Base-by-base conservation (phyloP, 2,113 vertebrate genomes). In the Mus spicilegus region DNA sequence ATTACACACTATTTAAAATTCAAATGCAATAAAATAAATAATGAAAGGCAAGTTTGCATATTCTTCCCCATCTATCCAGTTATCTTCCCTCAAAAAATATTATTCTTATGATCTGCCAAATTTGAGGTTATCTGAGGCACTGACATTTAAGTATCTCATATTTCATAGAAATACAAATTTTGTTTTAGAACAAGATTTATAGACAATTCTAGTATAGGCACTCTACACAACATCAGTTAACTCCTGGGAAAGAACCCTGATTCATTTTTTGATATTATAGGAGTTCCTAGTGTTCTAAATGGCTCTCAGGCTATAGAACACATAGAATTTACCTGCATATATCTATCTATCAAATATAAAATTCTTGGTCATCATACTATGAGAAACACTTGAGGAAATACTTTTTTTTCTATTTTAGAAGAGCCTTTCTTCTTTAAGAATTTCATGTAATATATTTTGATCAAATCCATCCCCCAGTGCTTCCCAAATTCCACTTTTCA, bases 41-140 rank as follows among this genome's bases (percentile, higher is more conserved):
- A 72, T 36, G 3, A 87, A 58, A 54, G 61, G 54, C 39, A 56
- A 78, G 14, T 36, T 73, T 28, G 39, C n/a, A 69, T 7, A 13
- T 84, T 33, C 70, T 13, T 73, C 33, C 77, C 36, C 54, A 13
- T 26, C 54, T 90, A 87, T 30, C 49, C 26, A 80, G 20, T 36
- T 94, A 39, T 87, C 16, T 72, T 8, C 58, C 56, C 5, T 39
- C 51, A 88, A 90, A 49, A 73, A 76, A 4, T n/a, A 96, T 91
- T 58, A 95, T 91, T 30, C 81, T 72, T 69, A 36, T 82, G n/a
- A 73, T 93, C 30, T 89, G 78, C 11, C 36, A 95, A 85, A 70
- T 5, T 54, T 72, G 88, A 49, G 76, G 77, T 84, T 78, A 70
- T 78, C 61, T 30, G 87, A 5, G 33, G 20, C 24, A 87, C 81